Base-by-base conservation (phyloP, 2,888 invertebrate genomes). In the Conistra vaccinii region DNA sequence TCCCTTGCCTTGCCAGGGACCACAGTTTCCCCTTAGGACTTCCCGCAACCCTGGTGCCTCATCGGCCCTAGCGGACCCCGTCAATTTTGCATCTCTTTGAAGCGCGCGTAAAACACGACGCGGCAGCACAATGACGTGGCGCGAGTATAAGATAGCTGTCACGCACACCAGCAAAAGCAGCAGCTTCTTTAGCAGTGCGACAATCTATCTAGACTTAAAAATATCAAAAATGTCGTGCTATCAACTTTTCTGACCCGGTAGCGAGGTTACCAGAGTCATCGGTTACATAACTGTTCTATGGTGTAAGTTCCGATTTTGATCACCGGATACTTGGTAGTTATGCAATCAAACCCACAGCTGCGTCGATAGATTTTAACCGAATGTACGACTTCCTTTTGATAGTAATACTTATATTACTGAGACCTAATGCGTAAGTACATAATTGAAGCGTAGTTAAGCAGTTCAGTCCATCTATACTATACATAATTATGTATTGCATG, bases 231-330 rank as follows among this genome's bases (percentile, higher is more conserved):
- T 10, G 39, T 39, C 39, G 9, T 53, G 23, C 32, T 42, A 9
- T 6, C 14, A n/a, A 39, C 4, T 29, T 9, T 39, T 32, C 39
- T 78, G 75, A 78, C 23, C 78, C 69, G 48, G 69, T 78, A 76
- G 70, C 20, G 10, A n/a, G 60, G 45, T 53, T 35, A 76, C 69
- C 32, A 5, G 45, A 35, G 6, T 5, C n/a, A 26, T 48, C 26
- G 17, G 7, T 78, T 81, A 65, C 3, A 32, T 81, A 73, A 81
- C 2, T 53, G 9, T 48, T 80, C 60, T 29, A 39, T 66, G 53
- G 65, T 65, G n/a, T 48, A 58, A 65, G 65, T 81, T 66, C 10
- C 75, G 26, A 42, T 81, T 32, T 48, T 45, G 23, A 80, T 73
- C 63, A 60, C 60, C 77, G 63, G 73, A 65, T 60, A 48, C 45